Evolutionary conservation across 1,140 invertebrate species (phyloP), one percentile per base, ranked within the genome.

Genomic region (Nomia melanderi): DNA sequence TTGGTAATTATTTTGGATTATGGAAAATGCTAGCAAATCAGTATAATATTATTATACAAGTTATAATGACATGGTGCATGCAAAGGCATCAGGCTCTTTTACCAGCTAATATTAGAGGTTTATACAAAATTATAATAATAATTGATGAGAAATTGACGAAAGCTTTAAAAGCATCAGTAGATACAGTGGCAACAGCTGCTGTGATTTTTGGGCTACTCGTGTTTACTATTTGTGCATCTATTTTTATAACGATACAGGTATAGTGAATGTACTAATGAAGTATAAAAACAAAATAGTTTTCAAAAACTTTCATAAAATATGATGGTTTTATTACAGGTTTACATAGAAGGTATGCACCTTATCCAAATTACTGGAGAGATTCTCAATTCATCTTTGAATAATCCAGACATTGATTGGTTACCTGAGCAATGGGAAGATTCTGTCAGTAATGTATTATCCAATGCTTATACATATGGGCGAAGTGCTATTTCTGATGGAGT

Each of bases 341-440:
- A 99, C 90, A 96, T 96, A 20, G 98, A 99, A 93, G 97, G 97
- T 27, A 96, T 99, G 88, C 97, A 98, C 86, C 93, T 99, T 33
- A 95, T 99, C 27, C 96, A 97, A 90, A 94, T 99, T 54, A 96
- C 96, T 31, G 96, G 97, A 64, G 97, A 97, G 91, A 93, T 99
- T 17, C 94, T 99, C 14, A 99, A 99, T 92, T 95, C 96, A 82
- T 98, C 97, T 14, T 94, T 98, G 14, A 95, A 97, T 90, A 96
- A 98, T 93, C 96, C 97, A 33, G 97, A 98, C 87, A 93, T 97
- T 44, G 92, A 92, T 65, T 92, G 92, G 92, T 75, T 92, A n/a
- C 91, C 92, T 8, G 92, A 94, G 82, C 93, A 93, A 63, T 96
- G 96, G 94, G 95, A 97, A 88, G 93, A 96, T 60, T 95, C 96